These are phyloP conservation scores for Drymonia ruficornis DNA, from an alignment of 2,888 invertebrate species.

Conservation along the genomic window DNA sequence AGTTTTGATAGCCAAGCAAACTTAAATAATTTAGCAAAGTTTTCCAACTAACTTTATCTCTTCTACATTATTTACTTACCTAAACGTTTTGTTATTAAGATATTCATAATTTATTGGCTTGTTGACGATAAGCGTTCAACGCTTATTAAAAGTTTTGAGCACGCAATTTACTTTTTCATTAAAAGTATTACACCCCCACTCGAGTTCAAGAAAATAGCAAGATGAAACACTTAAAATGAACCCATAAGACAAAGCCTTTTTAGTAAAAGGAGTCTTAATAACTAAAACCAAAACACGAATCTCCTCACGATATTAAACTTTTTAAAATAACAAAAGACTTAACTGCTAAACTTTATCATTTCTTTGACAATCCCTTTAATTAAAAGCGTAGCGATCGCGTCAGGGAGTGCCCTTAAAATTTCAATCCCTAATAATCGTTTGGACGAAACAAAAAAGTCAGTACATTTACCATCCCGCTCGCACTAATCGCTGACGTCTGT, in stretches of 20 bases:
- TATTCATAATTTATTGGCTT: neutral
- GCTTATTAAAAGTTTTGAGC: neutral
- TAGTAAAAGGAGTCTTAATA: conserved; percentile 31
- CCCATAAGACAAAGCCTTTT: conserved; percentile 34
- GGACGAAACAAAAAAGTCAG: conserved; percentile 47
- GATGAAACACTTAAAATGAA: conserved; percentile 19
- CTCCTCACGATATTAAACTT: conserved; percentile 49
- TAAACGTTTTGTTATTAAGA: neutral
- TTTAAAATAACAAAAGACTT: conserved; percentile 47
- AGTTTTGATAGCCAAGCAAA: too few relatives aligned
- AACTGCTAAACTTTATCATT: conserved; percentile 44
- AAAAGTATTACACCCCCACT: neutral
- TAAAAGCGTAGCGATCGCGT: conserved; percentile 48
- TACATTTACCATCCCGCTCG: conserved; percentile 36
- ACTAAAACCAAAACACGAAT: conserved; percentile 38
- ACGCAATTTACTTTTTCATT: neutral
- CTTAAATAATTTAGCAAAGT: too few relatives aligned
- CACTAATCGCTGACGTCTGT: conserved; percentile 36
- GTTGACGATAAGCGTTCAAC: neutral
- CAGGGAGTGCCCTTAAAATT: conserved; percentile 46
- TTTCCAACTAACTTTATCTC: too few relatives aligned
- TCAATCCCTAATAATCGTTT: conserved; percentile 52
- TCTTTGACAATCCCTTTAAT: conserved; percentile 51
- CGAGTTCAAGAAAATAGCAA: conserved; percentile 16
- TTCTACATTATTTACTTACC: too few relatives aligned